phyloP scores from a whole-genome alignment of 1,140 invertebrate genomes.

The Paraescarpia echinospica region DNA sequence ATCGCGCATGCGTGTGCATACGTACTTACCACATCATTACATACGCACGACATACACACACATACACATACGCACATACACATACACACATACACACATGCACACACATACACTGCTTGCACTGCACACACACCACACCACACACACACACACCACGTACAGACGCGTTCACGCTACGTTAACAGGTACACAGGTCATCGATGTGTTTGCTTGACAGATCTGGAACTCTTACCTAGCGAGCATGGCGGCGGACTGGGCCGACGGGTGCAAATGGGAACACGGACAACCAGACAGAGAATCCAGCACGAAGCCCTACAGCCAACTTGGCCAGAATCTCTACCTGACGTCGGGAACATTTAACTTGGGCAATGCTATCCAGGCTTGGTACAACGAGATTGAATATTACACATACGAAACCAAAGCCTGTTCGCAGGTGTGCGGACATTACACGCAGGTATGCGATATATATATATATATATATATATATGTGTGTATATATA shows the following conservation, averaged over 20 bases:
- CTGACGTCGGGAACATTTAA: not conserved
- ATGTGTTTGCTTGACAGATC: not conserved
- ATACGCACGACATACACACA: no score
- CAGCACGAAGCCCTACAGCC: not conserved
- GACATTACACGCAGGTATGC: slow-evolving; percentile 22
- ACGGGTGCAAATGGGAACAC: slow-evolving; percentile 3
- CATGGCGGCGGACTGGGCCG: slow-evolving; percentile 8
- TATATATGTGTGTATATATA: no score
- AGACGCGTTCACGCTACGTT: no score
- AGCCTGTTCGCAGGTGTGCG: slow-evolving; percentile 21
- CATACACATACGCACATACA: no score
- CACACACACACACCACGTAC: no score
- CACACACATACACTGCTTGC: no score
- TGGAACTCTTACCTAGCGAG: slow-evolving; percentile 16
- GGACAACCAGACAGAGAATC: slow-evolving; percentile 6
- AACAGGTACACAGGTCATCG: no score
- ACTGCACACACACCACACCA: no score
- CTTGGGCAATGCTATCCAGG: not conserved
- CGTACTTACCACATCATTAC: no score
- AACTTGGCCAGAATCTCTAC: slow-evolving; percentile 23
- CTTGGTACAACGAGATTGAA: slow-evolving; percentile 20
- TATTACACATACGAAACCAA: slow-evolving; percentile 20
- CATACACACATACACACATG: no score
- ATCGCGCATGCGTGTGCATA: no score
- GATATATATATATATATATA: no score